A percentile compares a stretch with the other conserved stretches of the same genome.
Conservation (phyloP, 64 coral and sea anemone genomes). For the Montipora cactus region DNA sequence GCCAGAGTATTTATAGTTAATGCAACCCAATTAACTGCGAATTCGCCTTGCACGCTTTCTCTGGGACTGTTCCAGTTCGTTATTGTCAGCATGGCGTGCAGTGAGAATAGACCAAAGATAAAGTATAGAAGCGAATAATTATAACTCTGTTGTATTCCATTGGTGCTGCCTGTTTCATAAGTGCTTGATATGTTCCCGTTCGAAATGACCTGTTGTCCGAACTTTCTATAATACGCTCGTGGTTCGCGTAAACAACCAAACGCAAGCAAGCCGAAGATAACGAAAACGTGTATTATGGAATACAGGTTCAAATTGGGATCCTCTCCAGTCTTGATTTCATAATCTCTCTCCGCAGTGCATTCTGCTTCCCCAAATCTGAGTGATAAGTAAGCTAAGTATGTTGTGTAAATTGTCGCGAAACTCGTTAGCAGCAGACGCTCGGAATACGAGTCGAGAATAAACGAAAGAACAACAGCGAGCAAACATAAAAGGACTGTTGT, state of each 20-base stretch:
- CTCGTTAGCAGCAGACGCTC: constrained; percentile 50
- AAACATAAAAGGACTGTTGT: constrained; percentile 61
- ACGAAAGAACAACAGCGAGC: constrained; percentile 46
- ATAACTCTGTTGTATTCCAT: constrained; percentile 7
- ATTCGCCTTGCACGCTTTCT: constrained; percentile 30
- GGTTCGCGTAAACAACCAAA: constrained; percentile 29
- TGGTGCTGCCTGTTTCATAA: neutral
- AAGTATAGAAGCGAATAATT: constrained; percentile 69
- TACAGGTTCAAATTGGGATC: constrained; percentile 42
- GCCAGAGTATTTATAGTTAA: constrained; percentile 71
- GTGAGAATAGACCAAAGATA: constrained; percentile 62
- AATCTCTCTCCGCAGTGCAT: constrained; percentile 33
- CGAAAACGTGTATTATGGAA: constrained; percentile 11
- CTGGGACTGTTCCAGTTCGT: constrained; percentile 63
- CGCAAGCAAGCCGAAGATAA: constrained; percentile 39
- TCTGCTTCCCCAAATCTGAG: constrained; percentile 42
- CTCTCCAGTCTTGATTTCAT: constrained; percentile 16
- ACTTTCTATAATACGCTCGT: neutral
- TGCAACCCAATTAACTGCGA: constrained; percentile 74
- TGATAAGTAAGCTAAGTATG: constrained; percentile 67
- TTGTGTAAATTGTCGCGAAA: constrained; percentile 61
- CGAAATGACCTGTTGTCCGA: neutral
- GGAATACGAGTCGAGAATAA: neutral
- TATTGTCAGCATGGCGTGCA: constrained; percentile 67
- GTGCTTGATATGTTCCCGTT: neutral